These are phyloP conservation scores for Nibea coibor DNA, from an alignment of 2,113 vertebrate genomes.

Conservation along the genomic window DNA sequence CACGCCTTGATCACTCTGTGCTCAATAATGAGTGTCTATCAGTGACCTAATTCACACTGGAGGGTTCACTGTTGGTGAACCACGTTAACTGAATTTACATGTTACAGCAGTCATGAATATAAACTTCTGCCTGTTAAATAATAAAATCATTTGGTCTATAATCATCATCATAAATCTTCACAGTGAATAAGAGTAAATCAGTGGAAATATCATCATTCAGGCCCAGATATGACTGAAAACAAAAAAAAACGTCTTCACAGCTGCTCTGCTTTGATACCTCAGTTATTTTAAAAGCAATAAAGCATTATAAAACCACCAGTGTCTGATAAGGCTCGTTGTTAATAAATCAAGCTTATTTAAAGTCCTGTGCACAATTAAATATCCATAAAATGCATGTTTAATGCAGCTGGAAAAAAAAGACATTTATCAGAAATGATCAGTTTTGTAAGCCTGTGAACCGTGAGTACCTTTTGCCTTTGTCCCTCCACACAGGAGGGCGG, in stretches of 20 bases:
- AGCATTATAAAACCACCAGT: constrained; percentile 1
- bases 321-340: neutral
- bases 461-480: constrained; percentile 77
- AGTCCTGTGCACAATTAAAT: neutral
- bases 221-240: neutral
- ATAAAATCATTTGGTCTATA: no score
- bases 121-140: neutral
- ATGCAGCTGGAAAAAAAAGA: neutral
- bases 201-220: neutral
- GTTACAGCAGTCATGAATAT: neutral
- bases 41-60: constrained; percentile 39
- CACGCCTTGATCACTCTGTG: constrained; percentile 58
- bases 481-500: constrained; percentile 73
- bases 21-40: constrained; percentile 30
- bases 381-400: neutral
- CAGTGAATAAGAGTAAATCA: neutral
- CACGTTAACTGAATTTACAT: neutral
- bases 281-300: neutral
- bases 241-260: neutral
- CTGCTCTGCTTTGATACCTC: neutral
- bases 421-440: constrained; percentile 6
- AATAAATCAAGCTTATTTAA: neutral
- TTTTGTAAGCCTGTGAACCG: constrained; percentile 40
- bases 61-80: neutral
- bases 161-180: neutral